Evolutionary conservation across 2,888 invertebrate species (phyloP).

Genomic region (Vesta saturnalis): DNA sequence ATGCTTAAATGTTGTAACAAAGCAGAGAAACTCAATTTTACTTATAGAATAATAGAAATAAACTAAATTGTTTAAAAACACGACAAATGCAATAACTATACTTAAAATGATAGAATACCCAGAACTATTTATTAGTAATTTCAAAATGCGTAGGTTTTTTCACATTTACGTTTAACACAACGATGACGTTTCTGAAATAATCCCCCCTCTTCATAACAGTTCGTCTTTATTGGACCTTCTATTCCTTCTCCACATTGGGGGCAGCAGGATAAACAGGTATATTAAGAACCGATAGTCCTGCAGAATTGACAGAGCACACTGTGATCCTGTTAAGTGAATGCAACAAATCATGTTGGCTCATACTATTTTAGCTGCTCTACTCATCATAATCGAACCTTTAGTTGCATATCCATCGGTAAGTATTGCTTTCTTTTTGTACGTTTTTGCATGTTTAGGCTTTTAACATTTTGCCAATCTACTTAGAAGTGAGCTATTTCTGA

Average conservation of each 20-base stretch:
- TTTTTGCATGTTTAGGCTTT: neutral
- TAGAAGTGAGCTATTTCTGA: too few species aligned
- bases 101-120: too few species aligned
- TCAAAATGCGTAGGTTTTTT: constrained; percentile 25
- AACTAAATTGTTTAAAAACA: too few species aligned
- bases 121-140: neutral
- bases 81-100: too few species aligned
- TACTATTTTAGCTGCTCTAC: neutral
- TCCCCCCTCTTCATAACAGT: constrained; percentile 23
- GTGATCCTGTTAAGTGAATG: constrained; percentile 15
- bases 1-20: too few species aligned
- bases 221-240: constrained; percentile 26
- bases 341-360: constrained; percentile 2
- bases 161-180: constrained; percentile 22
- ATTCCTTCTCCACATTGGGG: constrained; percentile 26
- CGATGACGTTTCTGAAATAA: constrained; percentile 22
- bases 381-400: neutral
- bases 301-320: constrained; percentile 19
- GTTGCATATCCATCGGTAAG: constrained; percentile 2
- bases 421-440: neutral
- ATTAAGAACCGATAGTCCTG: constrained; percentile 29
- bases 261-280: constrained; percentile 31
- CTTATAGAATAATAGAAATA: too few species aligned
- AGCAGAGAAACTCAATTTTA: too few species aligned
- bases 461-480: too few species aligned